Percentiles rank a stretch among this genome's conserved stretches.
These are phyloP conservation scores for Ariopsis seemanni DNA, from an alignment of 2,113 vertebrate genomes.

Conservation along the genomic window DNA sequence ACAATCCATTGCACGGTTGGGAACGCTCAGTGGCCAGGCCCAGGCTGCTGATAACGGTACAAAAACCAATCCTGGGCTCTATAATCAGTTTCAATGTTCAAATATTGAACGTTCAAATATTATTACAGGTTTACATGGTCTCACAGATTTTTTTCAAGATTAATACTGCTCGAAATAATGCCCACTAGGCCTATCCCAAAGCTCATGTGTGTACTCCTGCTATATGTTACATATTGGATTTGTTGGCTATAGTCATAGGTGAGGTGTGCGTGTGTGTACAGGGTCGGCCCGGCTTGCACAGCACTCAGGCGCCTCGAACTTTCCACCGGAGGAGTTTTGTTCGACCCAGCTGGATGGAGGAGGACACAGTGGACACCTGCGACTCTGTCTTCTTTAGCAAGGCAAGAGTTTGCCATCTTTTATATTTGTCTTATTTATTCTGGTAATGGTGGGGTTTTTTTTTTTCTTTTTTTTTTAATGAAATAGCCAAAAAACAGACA, in stretches of 20 bases:
- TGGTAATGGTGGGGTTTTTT: background rate
- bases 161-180: too few relatives aligned
- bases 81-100: too few relatives aligned
- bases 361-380: slow-evolving; percentile 83
- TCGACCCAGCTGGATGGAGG: slow-evolving; percentile 87
- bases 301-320: slow-evolving; percentile 58
- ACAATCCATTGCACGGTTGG: too few relatives aligned
- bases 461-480: background rate
- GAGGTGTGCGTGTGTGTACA: slow-evolving; percentile 54
- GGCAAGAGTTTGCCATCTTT: slow-evolving; percentile 69
- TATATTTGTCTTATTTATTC: background rate
- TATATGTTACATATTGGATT: background rate
- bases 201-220: background rate
- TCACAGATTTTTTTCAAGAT: too few relatives aligned
- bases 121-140: too few relatives aligned
- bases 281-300: slow-evolving; percentile 82
- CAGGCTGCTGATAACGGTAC: too few relatives aligned
- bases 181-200: background rate
- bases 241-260: background rate
- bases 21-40: too few relatives aligned
- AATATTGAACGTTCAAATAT: too few relatives aligned
- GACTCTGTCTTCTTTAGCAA: slow-evolving; percentile 94
- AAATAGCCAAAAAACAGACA: background rate
- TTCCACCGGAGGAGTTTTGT: slow-evolving; percentile 82
- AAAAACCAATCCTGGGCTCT: too few relatives aligned